Percentiles rank a stretch among this genome's conserved stretches.
Evolutionary conservation across 2,797 vertebrate species (phyloP).

Genomic region (Botia kubotai): DNA sequence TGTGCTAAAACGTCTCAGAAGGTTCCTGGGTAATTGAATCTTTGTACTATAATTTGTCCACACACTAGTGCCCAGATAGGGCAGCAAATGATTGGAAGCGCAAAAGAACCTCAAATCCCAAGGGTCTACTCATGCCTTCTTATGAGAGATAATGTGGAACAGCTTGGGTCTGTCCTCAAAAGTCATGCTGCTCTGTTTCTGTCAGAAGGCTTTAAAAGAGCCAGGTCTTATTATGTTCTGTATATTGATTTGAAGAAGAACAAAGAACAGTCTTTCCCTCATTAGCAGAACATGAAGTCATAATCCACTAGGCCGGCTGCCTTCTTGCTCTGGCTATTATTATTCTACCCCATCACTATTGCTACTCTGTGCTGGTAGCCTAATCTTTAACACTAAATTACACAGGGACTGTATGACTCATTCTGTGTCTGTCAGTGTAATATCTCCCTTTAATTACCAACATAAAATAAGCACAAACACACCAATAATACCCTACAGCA

Average conservation of each 20-base stretch:
- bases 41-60: conserved; percentile 12
- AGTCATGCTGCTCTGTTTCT: conserved; percentile 66
- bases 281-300: conserved; percentile 77
- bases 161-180: conserved; percentile 61
- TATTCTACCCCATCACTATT: conserved; percentile 15
- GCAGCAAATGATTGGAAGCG: conserved; percentile 38
- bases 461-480: conserved; percentile 3
- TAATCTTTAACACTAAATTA: conserved; percentile 4
- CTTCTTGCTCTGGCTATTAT: conserved; percentile 34
- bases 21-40: conserved; percentile 28
- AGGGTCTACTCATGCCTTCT: conserved; percentile 55
- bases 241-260: conserved; percentile 74
- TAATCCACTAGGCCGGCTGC: conserved; percentile 65
- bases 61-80: conserved; percentile 27
- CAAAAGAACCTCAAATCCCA: conserved; percentile 54
- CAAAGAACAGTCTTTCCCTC: conserved; percentile 70
- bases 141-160: conserved; percentile 65
- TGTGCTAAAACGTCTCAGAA: conserved; percentile 18
- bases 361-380: conserved; percentile 18
- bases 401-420: not conserved
- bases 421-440: not conserved
- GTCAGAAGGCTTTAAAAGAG: conserved; percentile 64
- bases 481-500: conserved; percentile 19
- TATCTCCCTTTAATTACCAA: conserved; percentile 12
- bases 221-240: conserved; percentile 68